Evolutionary conservation across 2,113 vertebrate species (phyloP).

Genomic region (Eupsittula cactorum): DNA sequence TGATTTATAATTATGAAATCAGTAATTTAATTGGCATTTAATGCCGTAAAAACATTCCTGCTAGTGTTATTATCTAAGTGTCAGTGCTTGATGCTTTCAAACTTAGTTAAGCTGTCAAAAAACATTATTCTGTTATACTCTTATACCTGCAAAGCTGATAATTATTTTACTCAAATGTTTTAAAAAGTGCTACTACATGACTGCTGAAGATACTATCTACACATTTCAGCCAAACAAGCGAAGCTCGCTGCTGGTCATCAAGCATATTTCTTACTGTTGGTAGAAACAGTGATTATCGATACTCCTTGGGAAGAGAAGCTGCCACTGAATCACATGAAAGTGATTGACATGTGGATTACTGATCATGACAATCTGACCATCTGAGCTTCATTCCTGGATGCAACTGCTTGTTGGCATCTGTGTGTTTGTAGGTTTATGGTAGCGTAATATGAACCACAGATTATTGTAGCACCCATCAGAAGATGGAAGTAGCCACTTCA

Average conservation of each 20-base stretch:
- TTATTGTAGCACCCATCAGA: neutral
- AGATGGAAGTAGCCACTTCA: neutral
- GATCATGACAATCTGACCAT: neutral
- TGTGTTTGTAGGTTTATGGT: neutral
- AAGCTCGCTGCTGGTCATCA: neutral
- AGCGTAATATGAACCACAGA: neutral
- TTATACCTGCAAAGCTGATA: neutral
- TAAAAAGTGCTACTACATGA: neutral
- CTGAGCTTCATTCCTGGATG: neutral
- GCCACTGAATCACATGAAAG: neutral
- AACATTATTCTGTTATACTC: slow-evolving; percentile 4
- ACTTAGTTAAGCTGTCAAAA: slow-evolving; percentile 56
- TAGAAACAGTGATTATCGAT: neutral
- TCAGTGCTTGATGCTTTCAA: slow-evolving; percentile 50
- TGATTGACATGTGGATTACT: neutral
- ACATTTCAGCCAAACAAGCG: neutral
- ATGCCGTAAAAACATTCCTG: slow-evolving; percentile 69
- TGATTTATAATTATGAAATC: slow-evolving; percentile 75
- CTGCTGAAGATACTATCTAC: neutral
- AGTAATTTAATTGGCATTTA: slow-evolving; percentile 76
- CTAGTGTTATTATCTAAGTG: slow-evolving; percentile 56
- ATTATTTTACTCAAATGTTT: neutral
- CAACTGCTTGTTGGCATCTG: neutral
- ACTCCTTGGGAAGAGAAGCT: neutral
- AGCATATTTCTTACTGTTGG: neutral